Conservation (phyloP, 2,888 invertebrate species). For the Hymenopus coronatus region DNA sequence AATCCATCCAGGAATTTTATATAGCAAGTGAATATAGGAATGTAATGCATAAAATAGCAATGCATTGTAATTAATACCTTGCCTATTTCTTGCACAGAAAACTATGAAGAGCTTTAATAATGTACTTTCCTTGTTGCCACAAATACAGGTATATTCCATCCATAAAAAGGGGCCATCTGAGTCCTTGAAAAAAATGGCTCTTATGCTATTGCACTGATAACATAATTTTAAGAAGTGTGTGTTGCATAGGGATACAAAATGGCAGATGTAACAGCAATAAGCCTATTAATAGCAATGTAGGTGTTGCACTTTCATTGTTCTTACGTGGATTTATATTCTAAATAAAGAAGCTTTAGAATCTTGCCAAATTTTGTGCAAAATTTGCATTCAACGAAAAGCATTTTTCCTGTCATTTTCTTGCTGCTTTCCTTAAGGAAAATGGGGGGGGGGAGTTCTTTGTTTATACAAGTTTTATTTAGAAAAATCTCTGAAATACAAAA, state of each 20-base stretch:
- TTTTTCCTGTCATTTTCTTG: too few species aligned
- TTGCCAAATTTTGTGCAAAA: not conserved
- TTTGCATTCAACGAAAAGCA: too few species aligned
- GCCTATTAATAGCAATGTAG: not conserved
- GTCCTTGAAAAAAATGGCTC: not conserved
- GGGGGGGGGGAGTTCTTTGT: too few species aligned
- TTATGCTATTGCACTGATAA: not conserved
- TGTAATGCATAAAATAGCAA: too few species aligned
- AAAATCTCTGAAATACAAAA: too few species aligned
- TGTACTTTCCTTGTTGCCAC: not conserved
- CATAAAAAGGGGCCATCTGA: not conserved
- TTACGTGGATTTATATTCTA: not conserved
- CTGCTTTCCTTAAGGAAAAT: too few species aligned
- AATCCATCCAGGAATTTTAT: not conserved
- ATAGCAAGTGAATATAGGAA: too few species aligned
- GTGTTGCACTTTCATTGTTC: not conserved
- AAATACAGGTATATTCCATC: not conserved
- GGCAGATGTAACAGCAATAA: not conserved
- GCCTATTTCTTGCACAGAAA: not conserved
- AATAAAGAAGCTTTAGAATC: not conserved
- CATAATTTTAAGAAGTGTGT: not conserved
- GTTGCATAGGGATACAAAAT: not conserved
- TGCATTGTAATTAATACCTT: too few species aligned
- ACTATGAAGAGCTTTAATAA: not conserved
- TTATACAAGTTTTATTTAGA: too few species aligned